Base-by-base conservation (phyloP, 2,113 vertebrate genomes). In the Macrotus californicus region DNA sequence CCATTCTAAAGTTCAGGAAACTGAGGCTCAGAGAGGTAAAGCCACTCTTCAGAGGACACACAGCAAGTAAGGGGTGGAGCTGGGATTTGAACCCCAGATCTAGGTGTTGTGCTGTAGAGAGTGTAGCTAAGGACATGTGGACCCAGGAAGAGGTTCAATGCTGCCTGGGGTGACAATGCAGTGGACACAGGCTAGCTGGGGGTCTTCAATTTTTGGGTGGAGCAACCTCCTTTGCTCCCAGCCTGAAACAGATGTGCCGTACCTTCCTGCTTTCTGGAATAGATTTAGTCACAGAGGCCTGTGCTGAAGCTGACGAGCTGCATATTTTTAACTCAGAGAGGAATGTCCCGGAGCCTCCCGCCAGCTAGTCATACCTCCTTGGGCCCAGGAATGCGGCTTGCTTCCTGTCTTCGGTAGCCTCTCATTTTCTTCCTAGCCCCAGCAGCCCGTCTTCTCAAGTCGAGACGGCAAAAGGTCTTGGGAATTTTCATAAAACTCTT, bases 401-500 rank as follows among this genome's bases (percentile, higher is more conserved):
- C 92, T 96, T 96, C 97, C 97, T 94, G 97, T 93, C 83, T 88
- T 48, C n/a, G 5, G 92, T 72, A 93, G 93, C 83, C 72, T 64
- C 54, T 34, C 61, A 1, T 48, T 41, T 36, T 48, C 83, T 43
- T 66, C 43, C 82, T 34, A 15, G 73, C 21, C 80, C 87, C 70
- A 1, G 75, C 97, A 77, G 91, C 91, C 75, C 0, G 7, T 80
- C 95, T 94, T 92, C 95, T 96, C 96, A 93, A 96, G 87, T 48
- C 36, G 29, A 96, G 95, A 93, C 93, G 6, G 93, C 72, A 81
- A 97, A 97, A 97, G 96, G 96, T 97, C 97, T 97, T 97, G 97
- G 96, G 97, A 97, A 97, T 97, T 97, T 97, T 96, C 5, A 79
- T 83, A 72, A 94, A 94, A 96, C 90, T 89, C 96, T 95, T 46